Conservation (phyloP, 1,140 invertebrate species). For the Dendroctonus ponderosae region DNA sequence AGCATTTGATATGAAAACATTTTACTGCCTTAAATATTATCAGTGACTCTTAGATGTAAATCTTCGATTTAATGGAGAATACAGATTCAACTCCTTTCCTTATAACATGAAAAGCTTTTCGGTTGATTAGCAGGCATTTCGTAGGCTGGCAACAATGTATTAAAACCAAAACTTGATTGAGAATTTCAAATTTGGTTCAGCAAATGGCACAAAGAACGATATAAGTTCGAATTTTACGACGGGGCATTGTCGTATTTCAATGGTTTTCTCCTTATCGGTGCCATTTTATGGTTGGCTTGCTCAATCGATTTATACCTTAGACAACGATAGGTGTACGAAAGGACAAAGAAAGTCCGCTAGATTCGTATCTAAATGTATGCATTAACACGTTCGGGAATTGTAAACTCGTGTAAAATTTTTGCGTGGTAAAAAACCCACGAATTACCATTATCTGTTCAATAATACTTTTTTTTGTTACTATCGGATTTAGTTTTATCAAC, state of each 20-base stretch:
- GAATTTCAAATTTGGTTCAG: constrained; percentile 30
- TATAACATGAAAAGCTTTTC: too few species aligned
- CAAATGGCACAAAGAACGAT: constrained; percentile 23
- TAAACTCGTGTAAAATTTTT: constrained; percentile 31
- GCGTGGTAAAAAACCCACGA: constrained; percentile 3
- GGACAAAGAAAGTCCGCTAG: constrained; percentile 29
- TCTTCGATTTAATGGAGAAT: too few species aligned
- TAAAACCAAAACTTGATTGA: constrained; percentile 18
- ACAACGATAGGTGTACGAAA: constrained; percentile 31
- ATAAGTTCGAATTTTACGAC: constrained; percentile 25
- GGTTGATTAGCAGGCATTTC: too few species aligned
- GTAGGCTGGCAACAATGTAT: background rate
- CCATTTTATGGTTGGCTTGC: constrained; percentile 29
- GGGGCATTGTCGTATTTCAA: constrained; percentile 28
- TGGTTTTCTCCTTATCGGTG: constrained; percentile 33
- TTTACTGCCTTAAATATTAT: too few species aligned
- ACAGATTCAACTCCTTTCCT: too few species aligned
- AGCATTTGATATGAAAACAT: too few species aligned
- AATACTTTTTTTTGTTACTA: too few species aligned
- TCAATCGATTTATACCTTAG: constrained; percentile 32
- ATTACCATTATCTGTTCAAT: too few species aligned
- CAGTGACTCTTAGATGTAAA: too few species aligned
- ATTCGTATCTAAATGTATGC: constrained; percentile 35
- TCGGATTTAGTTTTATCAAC: too few species aligned
- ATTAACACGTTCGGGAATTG: constrained; percentile 31